Evolutionary conservation across 2,113 vertebrate genomes (phyloP).

Genomic region (Saccopteryx bilineata): DNA sequence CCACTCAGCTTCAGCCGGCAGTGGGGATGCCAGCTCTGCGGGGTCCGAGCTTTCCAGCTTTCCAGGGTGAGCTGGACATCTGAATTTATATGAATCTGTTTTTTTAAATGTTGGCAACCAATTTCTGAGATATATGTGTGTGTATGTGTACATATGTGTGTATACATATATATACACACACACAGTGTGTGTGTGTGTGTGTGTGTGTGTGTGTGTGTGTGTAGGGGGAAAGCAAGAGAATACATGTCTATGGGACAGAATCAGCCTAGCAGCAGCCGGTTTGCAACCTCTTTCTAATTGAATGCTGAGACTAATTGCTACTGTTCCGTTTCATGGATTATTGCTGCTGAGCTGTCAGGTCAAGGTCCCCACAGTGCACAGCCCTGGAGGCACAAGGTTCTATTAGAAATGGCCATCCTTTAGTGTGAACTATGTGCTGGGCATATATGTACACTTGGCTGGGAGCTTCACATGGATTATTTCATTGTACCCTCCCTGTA

Average conservation of each 20-base stretch:
- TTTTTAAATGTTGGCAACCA: neutral
- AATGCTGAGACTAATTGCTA: neutral
- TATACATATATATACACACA: too few relatives aligned
- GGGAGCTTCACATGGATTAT: constrained; percentile 1
- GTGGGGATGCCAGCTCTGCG: neutral
- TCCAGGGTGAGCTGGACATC: neutral
- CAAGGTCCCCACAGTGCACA: neutral
- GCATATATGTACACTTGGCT: neutral
- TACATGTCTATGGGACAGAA: neutral
- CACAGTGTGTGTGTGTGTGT: neutral
- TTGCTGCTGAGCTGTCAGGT: neutral
- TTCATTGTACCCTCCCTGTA: neutral
- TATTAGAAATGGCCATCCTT: neutral
- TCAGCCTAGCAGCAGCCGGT: neutral
- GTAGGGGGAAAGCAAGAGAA: neutral
- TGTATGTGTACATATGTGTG: neutral
- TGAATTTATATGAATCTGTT: neutral
- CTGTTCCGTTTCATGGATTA: neutral
- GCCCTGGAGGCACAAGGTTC: neutral
- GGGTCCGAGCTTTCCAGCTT: neutral
- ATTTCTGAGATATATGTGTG: neutral
- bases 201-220: neutral
- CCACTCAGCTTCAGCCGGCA: neutral
- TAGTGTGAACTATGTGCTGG: neutral
- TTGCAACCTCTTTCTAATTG: neutral